Conservation (phyloP, 2,113 vertebrate genomes). For the Scalopus aquaticus region DNA sequence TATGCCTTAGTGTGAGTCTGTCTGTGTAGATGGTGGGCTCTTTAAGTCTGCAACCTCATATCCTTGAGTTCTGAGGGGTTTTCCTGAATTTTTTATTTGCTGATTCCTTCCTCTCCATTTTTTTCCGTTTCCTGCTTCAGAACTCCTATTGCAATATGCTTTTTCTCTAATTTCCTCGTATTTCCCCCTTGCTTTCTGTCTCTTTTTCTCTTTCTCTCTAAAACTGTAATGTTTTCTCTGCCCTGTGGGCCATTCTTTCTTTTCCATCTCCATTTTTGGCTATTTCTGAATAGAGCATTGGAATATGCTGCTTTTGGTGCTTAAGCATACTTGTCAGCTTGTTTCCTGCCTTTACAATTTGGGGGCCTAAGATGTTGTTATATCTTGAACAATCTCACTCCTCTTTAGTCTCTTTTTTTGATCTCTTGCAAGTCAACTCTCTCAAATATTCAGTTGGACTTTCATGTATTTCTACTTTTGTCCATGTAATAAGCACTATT, state of each 20-base stretch:
- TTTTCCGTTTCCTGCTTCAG: neutral
- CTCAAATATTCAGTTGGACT: neutral
- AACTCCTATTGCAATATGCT: neutral
- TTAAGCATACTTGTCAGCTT: neutral
- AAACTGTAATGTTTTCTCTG: neutral
- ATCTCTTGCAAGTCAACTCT: neutral
- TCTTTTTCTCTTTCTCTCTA: neutral
- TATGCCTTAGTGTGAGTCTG: neutral
- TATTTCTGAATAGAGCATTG: neutral
- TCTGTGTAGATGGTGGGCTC: neutral
- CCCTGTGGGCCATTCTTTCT: neutral
- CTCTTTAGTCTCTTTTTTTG: neutral
- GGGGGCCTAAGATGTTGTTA: neutral
- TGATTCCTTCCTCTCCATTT: neutral
- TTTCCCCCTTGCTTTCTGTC: neutral
- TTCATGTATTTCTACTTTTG: conserved; percentile 29
- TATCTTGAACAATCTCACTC: neutral
- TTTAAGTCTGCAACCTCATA: neutral
- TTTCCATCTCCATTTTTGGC: neutral
- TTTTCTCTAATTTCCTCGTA: conserved; percentile 13
- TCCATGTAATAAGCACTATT: neutral
- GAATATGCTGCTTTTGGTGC: neutral
- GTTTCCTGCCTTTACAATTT: neutral
- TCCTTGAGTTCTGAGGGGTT: neutral
- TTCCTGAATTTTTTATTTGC: conserved; percentile 36